A percentile compares a stretch with the other conserved stretches of the same genome.
Conservation (phyloP, 2,113 vertebrate species). For the Canis aureus region DNA sequence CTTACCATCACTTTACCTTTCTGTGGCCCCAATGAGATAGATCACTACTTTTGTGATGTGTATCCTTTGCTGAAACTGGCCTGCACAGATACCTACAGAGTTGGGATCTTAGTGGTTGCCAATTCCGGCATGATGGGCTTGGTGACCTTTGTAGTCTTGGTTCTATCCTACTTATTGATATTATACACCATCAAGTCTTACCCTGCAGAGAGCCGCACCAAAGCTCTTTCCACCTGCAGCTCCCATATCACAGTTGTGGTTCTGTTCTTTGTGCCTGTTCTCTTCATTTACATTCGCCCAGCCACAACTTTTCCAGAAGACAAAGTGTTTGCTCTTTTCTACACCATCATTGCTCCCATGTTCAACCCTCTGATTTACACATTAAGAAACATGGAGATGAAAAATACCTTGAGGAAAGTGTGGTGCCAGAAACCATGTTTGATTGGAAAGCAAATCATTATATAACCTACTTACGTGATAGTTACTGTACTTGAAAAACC, state of each 20-base stretch:
- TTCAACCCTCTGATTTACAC: conserved; percentile 75
- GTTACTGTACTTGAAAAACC: neutral
- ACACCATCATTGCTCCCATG: conserved; percentile 42
- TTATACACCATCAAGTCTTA: neutral
- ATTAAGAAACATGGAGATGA: conserved; percentile 67
- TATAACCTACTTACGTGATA: neutral
- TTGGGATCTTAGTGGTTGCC: conserved; percentile 22
- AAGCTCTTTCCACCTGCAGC: conserved; percentile 70
- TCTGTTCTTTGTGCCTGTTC: conserved; percentile 2
- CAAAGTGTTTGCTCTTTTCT: conserved; percentile 65
- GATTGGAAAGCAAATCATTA: neutral
- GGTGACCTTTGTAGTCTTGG: neutral
- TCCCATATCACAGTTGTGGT: conserved; percentile 65
- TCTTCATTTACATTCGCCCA: conserved; percentile 67
- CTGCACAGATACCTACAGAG: conserved; percentile 33
- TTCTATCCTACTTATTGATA: conserved; percentile 55
- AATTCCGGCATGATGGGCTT: conserved; percentile 50
- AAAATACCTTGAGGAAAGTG: conserved; percentile 41
- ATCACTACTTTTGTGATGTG: conserved; percentile 70
- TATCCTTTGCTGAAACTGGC: conserved; percentile 70
- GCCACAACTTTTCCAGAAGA: conserved; percentile 63
- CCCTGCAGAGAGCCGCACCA: neutral
- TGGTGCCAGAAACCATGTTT: neutral
- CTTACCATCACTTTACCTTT: conserved; percentile 44
- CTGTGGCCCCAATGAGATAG: conserved; percentile 66